Evolutionary conservation across 1,140 invertebrate genomes (phyloP).

Genomic region (Maconellicoccus hirsutus): DNA sequence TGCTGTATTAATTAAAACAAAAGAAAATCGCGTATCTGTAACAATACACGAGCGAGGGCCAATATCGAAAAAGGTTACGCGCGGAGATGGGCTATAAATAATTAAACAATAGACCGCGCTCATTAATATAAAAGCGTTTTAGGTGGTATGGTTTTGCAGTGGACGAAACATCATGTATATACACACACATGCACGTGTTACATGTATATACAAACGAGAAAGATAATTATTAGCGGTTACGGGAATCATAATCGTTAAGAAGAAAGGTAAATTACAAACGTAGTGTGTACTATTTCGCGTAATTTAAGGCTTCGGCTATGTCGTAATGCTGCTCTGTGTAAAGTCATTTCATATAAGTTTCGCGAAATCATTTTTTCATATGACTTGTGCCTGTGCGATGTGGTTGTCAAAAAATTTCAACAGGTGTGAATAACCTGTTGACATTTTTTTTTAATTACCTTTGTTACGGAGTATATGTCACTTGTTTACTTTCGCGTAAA

Average conservation of each 20-base stretch:
- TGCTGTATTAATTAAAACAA: background rate
- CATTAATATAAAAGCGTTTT: constrained; percentile 5
- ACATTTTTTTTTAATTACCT: too few species aligned
- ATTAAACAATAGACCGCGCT: constrained; percentile 8
- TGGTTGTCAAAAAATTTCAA: too few species aligned
- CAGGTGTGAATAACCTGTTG: too few species aligned
- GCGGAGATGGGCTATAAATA: background rate
- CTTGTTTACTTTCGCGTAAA: too few species aligned
- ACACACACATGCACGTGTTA: too few species aligned
- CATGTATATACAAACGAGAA: background rate
- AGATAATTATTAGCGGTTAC: background rate
- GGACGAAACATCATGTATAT: too few species aligned
- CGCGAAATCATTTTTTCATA: too few species aligned
- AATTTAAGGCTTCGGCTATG: too few species aligned
- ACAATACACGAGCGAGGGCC: background rate
- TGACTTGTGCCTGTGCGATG: too few species aligned
- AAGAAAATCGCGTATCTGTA: background rate
- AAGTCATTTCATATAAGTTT: too few species aligned
- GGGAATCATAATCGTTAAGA: background rate
- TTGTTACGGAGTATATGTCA: too few species aligned
- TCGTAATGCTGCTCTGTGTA: too few species aligned
- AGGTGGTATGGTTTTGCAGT: background rate
- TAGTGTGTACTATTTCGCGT: background rate
- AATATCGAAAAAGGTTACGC: background rate
- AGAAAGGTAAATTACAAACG: background rate